phyloP scores from a whole-genome alignment of 2,797 vertebrate genomes.

The Cossypha caffra region DNA sequence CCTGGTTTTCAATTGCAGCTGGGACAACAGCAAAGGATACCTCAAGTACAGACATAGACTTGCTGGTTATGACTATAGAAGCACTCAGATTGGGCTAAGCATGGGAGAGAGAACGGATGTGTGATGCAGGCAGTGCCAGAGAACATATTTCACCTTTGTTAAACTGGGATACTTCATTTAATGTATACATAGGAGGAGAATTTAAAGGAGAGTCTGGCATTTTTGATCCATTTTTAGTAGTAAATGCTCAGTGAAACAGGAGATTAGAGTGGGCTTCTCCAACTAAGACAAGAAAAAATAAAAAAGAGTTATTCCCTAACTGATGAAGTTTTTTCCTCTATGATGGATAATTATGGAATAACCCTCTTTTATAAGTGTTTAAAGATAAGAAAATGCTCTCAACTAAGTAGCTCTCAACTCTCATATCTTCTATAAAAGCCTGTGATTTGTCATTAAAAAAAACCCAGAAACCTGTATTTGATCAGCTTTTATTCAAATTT shows the following conservation, averaged over 20 bases:
- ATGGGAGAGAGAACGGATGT: not conserved
- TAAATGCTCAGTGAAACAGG: not conserved
- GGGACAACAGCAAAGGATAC: not conserved
- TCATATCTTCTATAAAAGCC: not conserved
- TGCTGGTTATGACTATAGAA: not conserved
- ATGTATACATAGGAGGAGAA: not conserved
- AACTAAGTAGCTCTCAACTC: constrained; percentile 21
- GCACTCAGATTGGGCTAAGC: not conserved
- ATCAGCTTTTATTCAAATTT: constrained; percentile 17
- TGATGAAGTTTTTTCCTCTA: not conserved
- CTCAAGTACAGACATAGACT: not conserved
- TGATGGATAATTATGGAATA: constrained; percentile 40
- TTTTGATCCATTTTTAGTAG: constrained; percentile 25
- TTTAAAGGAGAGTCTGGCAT: not conserved
- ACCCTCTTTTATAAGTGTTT: constrained; percentile 19
- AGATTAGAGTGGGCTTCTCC: not conserved
- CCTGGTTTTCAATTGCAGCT: not conserved
- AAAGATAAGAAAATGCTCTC: constrained; percentile 32
- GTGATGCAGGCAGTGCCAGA: not conserved
- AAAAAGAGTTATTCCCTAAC: not conserved
- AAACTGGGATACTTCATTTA: not conserved
- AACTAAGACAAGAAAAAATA: not conserved
- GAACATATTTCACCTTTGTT: not conserved
- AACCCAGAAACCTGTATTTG: not conserved
- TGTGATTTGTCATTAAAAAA: not conserved